Conservation (phyloP, 1,140 invertebrate genomes). For the Oncopodura yosiiana region DNA sequence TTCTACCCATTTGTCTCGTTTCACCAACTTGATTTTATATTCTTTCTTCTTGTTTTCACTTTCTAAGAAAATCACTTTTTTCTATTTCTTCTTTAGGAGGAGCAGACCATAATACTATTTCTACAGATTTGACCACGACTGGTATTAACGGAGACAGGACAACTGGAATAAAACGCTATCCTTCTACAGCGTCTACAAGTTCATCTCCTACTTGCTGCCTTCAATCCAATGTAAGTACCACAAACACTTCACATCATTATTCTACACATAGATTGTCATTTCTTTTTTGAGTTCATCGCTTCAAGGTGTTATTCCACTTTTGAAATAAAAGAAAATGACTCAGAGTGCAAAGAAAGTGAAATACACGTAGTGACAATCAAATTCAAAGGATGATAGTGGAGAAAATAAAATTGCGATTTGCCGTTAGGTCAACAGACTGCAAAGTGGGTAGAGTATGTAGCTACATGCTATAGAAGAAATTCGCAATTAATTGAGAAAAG, state of each 20-base stretch:
- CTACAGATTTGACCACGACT: constrained; percentile 11
- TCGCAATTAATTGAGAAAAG: too few species aligned
- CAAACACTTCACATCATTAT: background rate
- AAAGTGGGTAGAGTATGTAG: too few species aligned
- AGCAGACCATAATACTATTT: constrained; percentile 1
- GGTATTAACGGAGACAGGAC: constrained; percentile 16
- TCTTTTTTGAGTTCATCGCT: too few species aligned
- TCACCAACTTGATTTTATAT: constrained; percentile 16
- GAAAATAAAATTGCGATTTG: constrained; percentile 2
- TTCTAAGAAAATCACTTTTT: background rate
- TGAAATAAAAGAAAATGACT: too few species aligned
- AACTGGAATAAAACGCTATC: constrained; percentile 10
- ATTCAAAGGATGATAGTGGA: background rate
- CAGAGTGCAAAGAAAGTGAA: background rate
- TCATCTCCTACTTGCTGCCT: constrained; percentile 26
- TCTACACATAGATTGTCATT: background rate
- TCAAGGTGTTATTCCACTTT: too few species aligned
- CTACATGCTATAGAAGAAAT: too few species aligned
- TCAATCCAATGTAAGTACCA: constrained; percentile 24
- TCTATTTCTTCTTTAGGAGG: constrained; percentile 2
- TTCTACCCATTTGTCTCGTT: constrained; percentile 18
- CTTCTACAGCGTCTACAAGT: constrained; percentile 10
- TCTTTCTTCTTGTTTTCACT: constrained; percentile 8
- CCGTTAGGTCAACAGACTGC: too few species aligned
- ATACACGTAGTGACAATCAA: background rate